A percentile compares a stretch with the other conserved stretches of the same genome.
These are phyloP conservation scores for Ostrea edulis DNA, from an alignment of 1,140 invertebrate genomes.

Conservation along the genomic window DNA sequence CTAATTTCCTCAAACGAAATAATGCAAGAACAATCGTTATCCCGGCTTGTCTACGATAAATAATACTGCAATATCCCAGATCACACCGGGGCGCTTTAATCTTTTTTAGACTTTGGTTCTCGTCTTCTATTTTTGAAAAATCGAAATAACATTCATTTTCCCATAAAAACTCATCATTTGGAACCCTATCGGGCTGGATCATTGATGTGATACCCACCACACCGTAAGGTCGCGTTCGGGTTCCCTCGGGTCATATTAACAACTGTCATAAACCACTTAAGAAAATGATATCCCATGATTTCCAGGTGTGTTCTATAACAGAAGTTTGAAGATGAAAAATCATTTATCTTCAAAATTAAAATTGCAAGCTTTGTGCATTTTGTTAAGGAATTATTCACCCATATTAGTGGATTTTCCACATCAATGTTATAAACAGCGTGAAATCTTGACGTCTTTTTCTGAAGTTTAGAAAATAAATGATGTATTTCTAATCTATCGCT, in stretches of 20 bases:
- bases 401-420: constrained; percentile 35
- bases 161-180: constrained; percentile 36
- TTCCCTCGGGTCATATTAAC: constrained; percentile 38
- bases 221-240: constrained; percentile 30
- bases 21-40: background rate
- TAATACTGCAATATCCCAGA: constrained; percentile 6
- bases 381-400: constrained; percentile 31
- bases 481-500: constrained; percentile 32
- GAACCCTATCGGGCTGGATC: constrained; percentile 22
- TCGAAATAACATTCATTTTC: background rate
- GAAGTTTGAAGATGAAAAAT: constrained; percentile 24
- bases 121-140: constrained; percentile 6
- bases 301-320: constrained; percentile 24
- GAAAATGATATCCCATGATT: constrained; percentile 14
- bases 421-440: constrained; percentile 17
- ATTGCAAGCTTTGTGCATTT: constrained; percentile 38
- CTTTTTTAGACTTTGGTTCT: constrained; percentile 26
- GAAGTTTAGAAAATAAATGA: constrained; percentile 36
- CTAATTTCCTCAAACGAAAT: constrained; percentile 32
- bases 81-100: constrained; percentile 10
- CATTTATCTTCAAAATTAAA: constrained; percentile 31
- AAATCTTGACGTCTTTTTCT: constrained; percentile 25
- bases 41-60: background rate
- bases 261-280: constrained; percentile 35
- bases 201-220: constrained; percentile 36